Evolutionary conservation across 2,797 vertebrate species (phyloP).

Genomic region (Alosa sapidissima): DNA sequence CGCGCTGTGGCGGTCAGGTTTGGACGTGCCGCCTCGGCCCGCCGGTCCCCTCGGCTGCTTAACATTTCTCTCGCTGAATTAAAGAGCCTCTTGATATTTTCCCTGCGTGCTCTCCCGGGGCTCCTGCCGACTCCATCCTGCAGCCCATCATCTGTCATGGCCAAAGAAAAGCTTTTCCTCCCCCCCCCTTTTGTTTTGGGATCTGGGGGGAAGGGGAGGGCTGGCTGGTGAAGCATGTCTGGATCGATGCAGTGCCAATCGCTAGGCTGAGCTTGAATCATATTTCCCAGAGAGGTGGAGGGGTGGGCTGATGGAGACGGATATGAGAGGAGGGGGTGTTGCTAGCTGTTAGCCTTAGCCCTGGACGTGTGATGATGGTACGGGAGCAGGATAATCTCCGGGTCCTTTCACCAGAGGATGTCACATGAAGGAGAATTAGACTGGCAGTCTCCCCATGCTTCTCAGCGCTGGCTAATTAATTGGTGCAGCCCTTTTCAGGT

Average conservation of each 20-base stretch:
- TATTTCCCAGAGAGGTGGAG: background rate
- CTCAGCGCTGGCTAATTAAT: slow-evolving; percentile 71
- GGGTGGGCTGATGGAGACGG: background rate
- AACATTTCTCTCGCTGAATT: slow-evolving; percentile 66
- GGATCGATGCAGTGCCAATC: background rate
- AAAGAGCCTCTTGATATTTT: slow-evolving; percentile 62
- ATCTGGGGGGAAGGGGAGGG: background rate
- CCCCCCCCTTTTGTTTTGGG: background rate
- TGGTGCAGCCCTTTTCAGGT: slow-evolving; percentile 47
- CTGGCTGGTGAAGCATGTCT: background rate
- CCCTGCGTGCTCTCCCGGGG: slow-evolving; percentile 45
- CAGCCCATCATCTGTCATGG: slow-evolving; percentile 49
- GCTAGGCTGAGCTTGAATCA: background rate
- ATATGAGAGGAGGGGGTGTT: background rate
- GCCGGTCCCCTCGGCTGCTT: slow-evolving; percentile 55
- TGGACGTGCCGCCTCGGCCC: slow-evolving; percentile 43
- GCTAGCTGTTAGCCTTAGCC: background rate
- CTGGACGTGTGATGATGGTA: slow-evolving; percentile 46
- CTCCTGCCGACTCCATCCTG: slow-evolving; percentile 48
- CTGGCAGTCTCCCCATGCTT: slow-evolving; percentile 51
- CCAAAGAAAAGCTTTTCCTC: slow-evolving; percentile 41
- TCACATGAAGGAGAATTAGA: slow-evolving; percentile 68
- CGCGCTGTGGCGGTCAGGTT: slow-evolving; percentile 48
- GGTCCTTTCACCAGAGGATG: slow-evolving; percentile 62
- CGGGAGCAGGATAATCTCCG: slow-evolving; percentile 62